Evolutionary conservation across 2,113 vertebrate genomes (phyloP), one percentile per base, ranked within the genome.

Genomic region (Tetrax tetrax): DNA sequence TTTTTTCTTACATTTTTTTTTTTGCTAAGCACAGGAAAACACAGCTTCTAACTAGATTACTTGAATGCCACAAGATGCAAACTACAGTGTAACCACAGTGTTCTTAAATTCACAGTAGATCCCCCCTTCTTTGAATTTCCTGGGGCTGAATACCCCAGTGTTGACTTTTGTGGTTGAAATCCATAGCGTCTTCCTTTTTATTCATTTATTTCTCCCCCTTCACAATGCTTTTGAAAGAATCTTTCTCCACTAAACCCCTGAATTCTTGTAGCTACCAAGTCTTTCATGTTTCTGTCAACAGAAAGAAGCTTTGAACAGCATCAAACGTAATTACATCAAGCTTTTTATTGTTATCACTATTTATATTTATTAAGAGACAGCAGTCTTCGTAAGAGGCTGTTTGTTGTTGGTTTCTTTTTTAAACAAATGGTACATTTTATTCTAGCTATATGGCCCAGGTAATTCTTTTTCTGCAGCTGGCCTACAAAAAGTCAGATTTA

Each of bases 71-170:
- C 48, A 80, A 76, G n/a, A 35, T 51, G 84, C 51, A 94, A 94
- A 96, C 76, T 89, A 63, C 23, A 89, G 54, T 0, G 0, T 51
- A 93, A 91, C 66, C 92, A 85, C 91, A 68, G 63, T 93, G 50
- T 94, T 97, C 86, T 83, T 82, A 90, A 81, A 92, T 64, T 79
- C 29, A 72, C 80, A 87, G 38, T 69, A 93, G 90, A 90, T 80
- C 5, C 33, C 43, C 29, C n/a, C 63, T 80, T 45, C 90, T 59
- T 77, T 48, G 54, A 66, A 94, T 63, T 93, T 93, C 59, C 48
- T 10, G 50, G 38, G 69, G 71, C 54, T 83, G 90, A 91, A 90
- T 57, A 45, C 75, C 88, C 53, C 41, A 94, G 33, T 22, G 31
- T 54, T 45, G 78, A 27, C 19, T 96, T 96, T 48, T 61, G 89